Conservation (phyloP, 2,113 vertebrate species). For the Uria lomvia region DNA sequence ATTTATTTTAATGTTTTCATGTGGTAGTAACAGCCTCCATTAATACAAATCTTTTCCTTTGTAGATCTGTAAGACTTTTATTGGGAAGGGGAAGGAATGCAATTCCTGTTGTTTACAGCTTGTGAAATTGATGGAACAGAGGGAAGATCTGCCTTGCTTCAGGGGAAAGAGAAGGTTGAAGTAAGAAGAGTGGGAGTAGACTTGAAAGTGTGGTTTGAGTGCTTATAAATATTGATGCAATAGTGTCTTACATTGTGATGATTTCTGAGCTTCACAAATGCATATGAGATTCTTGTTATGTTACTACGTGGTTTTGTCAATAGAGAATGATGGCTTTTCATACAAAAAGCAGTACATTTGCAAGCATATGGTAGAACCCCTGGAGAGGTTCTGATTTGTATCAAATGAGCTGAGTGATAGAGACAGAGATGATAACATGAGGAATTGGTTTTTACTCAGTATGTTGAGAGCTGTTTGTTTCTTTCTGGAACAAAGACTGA, state of each 20-base stretch:
- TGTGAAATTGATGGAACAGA: neutral
- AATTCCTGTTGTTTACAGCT: neutral
- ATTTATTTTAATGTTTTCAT: neutral
- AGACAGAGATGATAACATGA: neutral
- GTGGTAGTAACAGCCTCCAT: neutral
- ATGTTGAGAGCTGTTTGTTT: neutral
- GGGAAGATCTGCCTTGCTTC: neutral
- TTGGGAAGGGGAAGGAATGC: neutral
- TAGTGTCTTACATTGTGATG: neutral
- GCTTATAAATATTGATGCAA: slow-evolving; percentile 12
- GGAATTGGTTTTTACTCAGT: neutral
- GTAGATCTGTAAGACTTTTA: neutral
- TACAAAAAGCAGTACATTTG: neutral
- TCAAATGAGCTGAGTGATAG: neutral
- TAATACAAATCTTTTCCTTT: neutral
- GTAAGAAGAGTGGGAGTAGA: neutral
- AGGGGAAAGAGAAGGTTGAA: neutral
- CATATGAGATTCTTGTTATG: neutral
- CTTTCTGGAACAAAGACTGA: neutral
- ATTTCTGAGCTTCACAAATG: slow-evolving; percentile 2
- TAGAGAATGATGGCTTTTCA: neutral
- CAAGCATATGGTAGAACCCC: neutral
- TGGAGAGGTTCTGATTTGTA: slow-evolving; percentile 30
- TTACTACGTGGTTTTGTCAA: neutral
- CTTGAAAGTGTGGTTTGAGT: neutral